These are phyloP conservation scores for Elmis aenea DNA, from an alignment of 2,888 invertebrate species.

Conservation along the genomic window DNA sequence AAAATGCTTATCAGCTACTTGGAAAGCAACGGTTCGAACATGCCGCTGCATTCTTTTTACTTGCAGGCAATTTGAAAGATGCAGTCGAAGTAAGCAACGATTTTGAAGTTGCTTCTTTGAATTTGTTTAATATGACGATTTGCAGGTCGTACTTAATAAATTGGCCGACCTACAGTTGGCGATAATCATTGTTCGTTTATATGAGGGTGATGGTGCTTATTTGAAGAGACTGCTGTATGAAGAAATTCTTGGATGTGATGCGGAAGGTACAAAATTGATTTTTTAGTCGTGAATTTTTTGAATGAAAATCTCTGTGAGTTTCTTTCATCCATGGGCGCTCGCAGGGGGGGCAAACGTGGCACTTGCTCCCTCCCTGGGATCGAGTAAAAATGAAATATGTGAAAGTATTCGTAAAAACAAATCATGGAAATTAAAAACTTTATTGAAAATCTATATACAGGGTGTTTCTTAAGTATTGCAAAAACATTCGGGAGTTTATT, in stretches of 20 bases:
- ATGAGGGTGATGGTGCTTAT: constrained; percentile 73
- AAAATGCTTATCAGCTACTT: constrained; percentile 95
- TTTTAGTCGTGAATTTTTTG: constrained; percentile 7
- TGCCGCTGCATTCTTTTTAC: constrained; percentile 96
- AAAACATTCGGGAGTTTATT: too few species aligned
- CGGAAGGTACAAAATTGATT: constrained; percentile 53
- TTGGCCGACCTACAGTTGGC: constrained; percentile 94
- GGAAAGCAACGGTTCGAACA: constrained; percentile 94
- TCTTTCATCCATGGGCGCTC: too few species aligned
- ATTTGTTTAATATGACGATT: too few species aligned
- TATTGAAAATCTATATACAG: too few species aligned
- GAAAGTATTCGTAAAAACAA: too few species aligned
- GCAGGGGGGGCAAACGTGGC: too few species aligned
- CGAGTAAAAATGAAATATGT: too few species aligned
- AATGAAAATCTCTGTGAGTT: too few species aligned
- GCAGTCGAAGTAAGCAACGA: constrained; percentile 83
- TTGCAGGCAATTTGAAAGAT: constrained; percentile 91
- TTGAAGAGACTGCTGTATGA: constrained; percentile 72
- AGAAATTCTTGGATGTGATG: constrained; percentile 71
- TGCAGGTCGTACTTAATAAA: constrained; percentile 78
- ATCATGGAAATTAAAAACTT: too few species aligned
- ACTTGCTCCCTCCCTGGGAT: too few species aligned
- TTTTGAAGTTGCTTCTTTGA: too few species aligned
- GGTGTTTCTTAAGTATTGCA: too few species aligned
- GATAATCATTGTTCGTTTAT: constrained; percentile 86